These are phyloP conservation scores for Alosa alosa DNA, from an alignment of 2,113 vertebrate genomes.

Conservation along the genomic window DNA sequence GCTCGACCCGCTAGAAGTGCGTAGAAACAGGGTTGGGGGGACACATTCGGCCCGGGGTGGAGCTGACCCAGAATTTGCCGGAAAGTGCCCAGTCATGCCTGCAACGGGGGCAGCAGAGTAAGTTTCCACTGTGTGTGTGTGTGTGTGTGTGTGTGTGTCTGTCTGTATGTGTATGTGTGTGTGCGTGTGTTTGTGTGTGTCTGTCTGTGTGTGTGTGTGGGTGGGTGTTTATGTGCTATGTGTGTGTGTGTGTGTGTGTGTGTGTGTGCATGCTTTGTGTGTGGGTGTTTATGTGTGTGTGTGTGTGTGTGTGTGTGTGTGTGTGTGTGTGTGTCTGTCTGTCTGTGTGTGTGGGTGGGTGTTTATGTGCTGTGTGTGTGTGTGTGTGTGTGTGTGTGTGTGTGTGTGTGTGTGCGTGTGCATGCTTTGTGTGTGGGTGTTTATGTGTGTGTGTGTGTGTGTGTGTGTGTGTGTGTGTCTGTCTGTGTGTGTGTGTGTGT, in stretches of 20 bases:
- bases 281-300: neutral
- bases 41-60: neutral
- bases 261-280: too few relatives aligned
- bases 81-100: conserved; percentile 55
- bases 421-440: too few relatives aligned
- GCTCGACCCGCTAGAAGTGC: neutral
- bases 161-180: conserved; percentile 12
- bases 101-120: conserved; percentile 61
- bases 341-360: too few relatives aligned
- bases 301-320: neutral
- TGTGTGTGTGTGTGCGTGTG: too few relatives aligned
- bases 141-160: conserved; percentile 11
- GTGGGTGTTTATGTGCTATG: too few relatives aligned
- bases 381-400: too few relatives aligned
- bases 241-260: too few relatives aligned
- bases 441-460: too few relatives aligned
- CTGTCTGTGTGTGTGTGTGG: neutral
- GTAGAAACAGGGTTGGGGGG: neutral
- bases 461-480: too few relatives aligned
- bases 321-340: neutral
- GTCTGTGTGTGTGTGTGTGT: too few relatives aligned
- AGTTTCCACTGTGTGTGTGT: conserved; percentile 43
- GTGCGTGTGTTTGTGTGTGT: neutral
- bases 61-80: neutral
- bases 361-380: too few relatives aligned